phyloP scores from a whole-genome alignment of 2,888 invertebrate species.

The Chydorus sphaericus region DNA sequence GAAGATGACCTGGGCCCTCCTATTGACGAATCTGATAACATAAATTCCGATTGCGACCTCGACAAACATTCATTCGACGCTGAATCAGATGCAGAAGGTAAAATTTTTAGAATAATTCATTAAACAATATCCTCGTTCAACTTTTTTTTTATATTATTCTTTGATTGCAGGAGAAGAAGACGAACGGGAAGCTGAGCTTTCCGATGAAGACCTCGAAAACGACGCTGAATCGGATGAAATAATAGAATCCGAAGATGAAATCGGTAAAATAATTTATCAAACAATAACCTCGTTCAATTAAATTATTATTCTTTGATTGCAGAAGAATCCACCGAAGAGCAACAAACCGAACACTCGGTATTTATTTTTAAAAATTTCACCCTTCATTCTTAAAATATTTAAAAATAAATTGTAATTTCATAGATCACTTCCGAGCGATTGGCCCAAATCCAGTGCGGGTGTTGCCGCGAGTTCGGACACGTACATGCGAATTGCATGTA shows the following conservation, averaged over 20 bases:
- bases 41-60: constrained; percentile 55
- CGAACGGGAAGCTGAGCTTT: background rate
- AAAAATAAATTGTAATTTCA: background rate
- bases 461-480: background rate
- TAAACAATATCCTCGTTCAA: too few relatives aligned
- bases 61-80: constrained; percentile 47
- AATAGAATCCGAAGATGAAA: background rate
- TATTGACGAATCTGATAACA: constrained; percentile 51
- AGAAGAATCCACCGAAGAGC: background rate
- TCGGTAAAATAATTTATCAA: too few relatives aligned
- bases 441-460: background rate
- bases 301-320: too few relatives aligned
- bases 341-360: background rate
- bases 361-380: background rate
- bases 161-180: background rate
- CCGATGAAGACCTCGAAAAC: too few relatives aligned
- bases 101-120: too few relatives aligned
- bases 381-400: background rate
- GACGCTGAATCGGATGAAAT: background rate
- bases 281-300: too few relatives aligned
- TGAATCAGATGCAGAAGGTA: constrained; percentile 42
- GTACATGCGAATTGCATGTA: constrained; percentile 33
- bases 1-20: constrained; percentile 36
- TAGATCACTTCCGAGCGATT: background rate
- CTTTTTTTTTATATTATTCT: background rate